phyloP scores from a whole-genome alignment of 1,140 invertebrate species.

The Pachypeltis micranthus region DNA sequence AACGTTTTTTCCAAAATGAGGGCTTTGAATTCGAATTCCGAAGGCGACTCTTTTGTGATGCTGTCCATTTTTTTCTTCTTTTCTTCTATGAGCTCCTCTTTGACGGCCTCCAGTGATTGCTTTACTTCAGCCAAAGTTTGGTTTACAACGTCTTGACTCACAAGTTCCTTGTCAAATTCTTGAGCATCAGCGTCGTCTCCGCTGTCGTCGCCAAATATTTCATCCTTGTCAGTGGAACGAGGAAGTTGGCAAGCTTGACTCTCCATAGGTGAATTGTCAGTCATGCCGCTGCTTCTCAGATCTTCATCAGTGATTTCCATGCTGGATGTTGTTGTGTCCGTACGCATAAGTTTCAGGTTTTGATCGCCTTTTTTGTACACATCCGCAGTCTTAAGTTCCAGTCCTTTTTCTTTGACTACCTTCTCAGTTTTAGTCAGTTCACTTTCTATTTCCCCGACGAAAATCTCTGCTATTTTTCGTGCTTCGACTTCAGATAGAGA shows the following conservation, averaged over 20 bases:
- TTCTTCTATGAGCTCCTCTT: constrained; percentile 31
- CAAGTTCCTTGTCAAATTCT: not conserved
- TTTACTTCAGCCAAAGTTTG: constrained; percentile 29
- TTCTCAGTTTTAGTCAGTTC: constrained; percentile 36
- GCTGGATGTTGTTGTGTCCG: constrained; percentile 45
- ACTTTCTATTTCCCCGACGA: constrained; percentile 42
- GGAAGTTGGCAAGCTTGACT: constrained; percentile 36
- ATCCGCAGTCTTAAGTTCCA: not conserved
- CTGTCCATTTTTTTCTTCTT: constrained; percentile 31
- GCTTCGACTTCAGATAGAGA: constrained; percentile 33
- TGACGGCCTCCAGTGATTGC: constrained; percentile 31
- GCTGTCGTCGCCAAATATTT: constrained; percentile 14
- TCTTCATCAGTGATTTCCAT: constrained; percentile 59
- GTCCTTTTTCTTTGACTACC: not conserved
- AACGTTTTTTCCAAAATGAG: constrained; percentile 31
- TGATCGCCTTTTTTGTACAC: constrained; percentile 26
- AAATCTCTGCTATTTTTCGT: constrained; percentile 36
- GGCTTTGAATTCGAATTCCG: constrained; percentile 56
- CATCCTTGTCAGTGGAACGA: constrained; percentile 14
- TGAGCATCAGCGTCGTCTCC: constrained; percentile 1
- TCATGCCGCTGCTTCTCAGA: constrained; percentile 46
- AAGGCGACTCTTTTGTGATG: constrained; percentile 50
- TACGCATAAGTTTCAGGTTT: constrained; percentile 35
- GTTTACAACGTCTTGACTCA: constrained; percentile 23
- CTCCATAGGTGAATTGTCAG: constrained; percentile 51